Percentiles rank a stretch among this genome's conserved stretches.
These are phyloP conservation scores for Hypotaenidia philippensis DNA, from an alignment of 2,797 vertebrate genomes.

Conservation along the genomic window DNA sequence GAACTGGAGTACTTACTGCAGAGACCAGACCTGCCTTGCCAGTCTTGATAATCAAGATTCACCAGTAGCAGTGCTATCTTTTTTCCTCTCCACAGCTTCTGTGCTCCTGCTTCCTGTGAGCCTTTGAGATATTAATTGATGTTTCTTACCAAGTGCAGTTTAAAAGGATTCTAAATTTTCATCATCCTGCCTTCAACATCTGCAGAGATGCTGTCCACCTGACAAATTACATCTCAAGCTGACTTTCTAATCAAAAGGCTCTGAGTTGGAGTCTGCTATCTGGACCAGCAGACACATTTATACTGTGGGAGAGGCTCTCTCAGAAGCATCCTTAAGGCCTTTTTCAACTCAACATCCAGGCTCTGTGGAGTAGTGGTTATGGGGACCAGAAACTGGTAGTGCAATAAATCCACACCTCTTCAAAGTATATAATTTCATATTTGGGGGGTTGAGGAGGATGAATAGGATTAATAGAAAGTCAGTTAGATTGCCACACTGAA, in stretches of 20 bases:
- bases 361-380: rapidly evolving
- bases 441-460: rapidly evolving
- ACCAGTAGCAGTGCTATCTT: not conserved
- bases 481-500: not conserved
- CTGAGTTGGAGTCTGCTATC: not conserved
- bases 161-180: not conserved
- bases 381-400: not conserved
- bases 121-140: not conserved
- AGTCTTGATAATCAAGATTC: not conserved
- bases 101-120: not conserved
- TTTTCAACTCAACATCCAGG: not conserved
- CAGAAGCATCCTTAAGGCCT: not conserved
- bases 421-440: not conserved
- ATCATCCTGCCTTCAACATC: not conserved
- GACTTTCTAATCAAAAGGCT: not conserved
- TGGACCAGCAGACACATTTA: not conserved
- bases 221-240: not conserved
- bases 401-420: not conserved
- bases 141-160: not conserved
- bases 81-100: not conserved
- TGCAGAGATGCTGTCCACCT: not conserved
- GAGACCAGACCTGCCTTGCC: not conserved
- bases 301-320: not conserved
- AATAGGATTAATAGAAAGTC: not conserved
- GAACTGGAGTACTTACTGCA: not conserved